These are phyloP conservation scores for Nasua narica DNA, from an alignment of 2,797 vertebrate species.

Conservation along the genomic window DNA sequence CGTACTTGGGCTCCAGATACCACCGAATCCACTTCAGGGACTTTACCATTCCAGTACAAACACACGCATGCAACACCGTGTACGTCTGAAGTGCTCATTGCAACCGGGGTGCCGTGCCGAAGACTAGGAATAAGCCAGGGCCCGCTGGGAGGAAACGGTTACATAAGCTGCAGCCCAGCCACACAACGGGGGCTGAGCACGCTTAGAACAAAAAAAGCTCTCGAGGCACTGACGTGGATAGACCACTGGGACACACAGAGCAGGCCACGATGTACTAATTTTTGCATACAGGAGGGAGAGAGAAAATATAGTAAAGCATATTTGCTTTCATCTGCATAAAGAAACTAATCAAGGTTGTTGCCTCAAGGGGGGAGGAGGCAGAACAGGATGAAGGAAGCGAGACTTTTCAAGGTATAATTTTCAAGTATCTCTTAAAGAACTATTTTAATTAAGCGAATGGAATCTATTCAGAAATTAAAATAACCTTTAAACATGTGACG, in stretches of 20 bases:
- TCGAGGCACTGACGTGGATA: rapidly evolving
- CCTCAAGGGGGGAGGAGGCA: background rate
- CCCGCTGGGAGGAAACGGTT: background rate
- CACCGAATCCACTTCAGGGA: background rate
- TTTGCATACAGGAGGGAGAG: background rate
- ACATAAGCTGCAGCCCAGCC: background rate
- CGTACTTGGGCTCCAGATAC: background rate
- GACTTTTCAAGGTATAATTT: background rate
- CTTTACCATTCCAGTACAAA: background rate
- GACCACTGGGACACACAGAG: background rate
- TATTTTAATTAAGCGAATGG: background rate
- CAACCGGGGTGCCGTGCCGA: background rate
- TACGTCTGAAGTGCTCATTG: background rate
- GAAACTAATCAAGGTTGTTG: background rate
- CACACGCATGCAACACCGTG: background rate
- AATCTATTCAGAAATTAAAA: conserved; percentile 8
- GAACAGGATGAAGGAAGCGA: background rate
- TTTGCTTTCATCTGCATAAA: background rate
- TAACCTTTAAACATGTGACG: background rate
- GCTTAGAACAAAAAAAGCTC: background rate
- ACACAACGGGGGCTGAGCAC: background rate
- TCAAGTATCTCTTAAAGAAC: background rate
- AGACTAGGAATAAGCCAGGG: background rate
- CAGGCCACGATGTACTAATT: background rate
- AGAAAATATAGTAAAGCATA: background rate